phyloP scores from a whole-genome alignment of 2,888 invertebrate species.

The Tenthredo mesomela region DNA sequence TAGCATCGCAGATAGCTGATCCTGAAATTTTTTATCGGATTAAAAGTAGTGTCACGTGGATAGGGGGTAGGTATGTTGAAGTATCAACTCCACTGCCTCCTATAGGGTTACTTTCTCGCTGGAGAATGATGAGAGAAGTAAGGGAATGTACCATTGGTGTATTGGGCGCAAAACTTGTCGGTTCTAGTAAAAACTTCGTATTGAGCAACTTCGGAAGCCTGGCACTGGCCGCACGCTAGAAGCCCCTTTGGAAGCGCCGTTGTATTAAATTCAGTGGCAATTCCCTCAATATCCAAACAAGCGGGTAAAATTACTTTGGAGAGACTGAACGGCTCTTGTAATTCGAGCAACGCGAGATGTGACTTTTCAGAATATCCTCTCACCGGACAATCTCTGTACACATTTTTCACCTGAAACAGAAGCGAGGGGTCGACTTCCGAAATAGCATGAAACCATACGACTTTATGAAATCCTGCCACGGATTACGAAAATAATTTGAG shows the following conservation, averaged over 20 bases:
- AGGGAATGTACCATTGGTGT: slow-evolving; percentile 70
- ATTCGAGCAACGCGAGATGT: slow-evolving; percentile 72
- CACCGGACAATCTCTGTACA: slow-evolving; percentile 68
- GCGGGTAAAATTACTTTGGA: slow-evolving; percentile 68
- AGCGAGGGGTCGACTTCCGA: neutral
- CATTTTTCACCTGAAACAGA: slow-evolving; percentile 68
- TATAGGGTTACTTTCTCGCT: neutral
- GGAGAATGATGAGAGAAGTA: neutral
- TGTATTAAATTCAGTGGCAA: slow-evolving; percentile 72
- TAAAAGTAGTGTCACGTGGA: neutral
- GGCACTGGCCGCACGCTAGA: slow-evolving; percentile 67
- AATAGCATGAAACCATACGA: neutral
- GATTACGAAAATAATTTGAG: neutral
- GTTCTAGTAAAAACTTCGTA: slow-evolving; percentile 67
- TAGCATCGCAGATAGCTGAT: slow-evolving; percentile 78
- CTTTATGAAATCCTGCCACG: neutral
- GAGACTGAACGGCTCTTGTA: slow-evolving; percentile 65
- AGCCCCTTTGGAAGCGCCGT: slow-evolving; percentile 71
- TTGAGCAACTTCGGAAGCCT: slow-evolving; percentile 50
- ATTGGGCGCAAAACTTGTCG: slow-evolving; percentile 76
- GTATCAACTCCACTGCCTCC: neutral
- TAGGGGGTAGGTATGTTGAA: neutral
- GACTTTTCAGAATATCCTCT: slow-evolving; percentile 67
- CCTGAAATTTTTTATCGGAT: slow-evolving; percentile 65
- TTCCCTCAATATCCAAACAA: slow-evolving; percentile 66